phyloP scores from a whole-genome alignment of 2,113 vertebrate genomes.

The Phycodurus eques region DNA sequence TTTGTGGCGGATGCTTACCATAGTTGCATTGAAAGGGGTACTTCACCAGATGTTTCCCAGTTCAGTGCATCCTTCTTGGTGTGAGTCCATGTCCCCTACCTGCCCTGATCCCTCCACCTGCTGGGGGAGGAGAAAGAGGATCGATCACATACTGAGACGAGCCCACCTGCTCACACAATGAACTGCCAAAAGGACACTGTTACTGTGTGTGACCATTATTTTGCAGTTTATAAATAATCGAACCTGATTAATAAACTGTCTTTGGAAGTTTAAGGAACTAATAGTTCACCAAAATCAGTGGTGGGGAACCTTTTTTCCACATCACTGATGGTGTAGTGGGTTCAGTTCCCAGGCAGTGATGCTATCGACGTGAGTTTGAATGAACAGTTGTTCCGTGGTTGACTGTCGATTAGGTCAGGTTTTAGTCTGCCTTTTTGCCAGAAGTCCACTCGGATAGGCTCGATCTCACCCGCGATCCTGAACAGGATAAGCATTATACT shows the following conservation, averaged over 20 bases:
- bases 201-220: neutral
- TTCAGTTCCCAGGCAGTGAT: no score
- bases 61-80: conserved; percentile 59
- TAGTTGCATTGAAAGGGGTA: conserved; percentile 44
- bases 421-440: no score
- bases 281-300: no score
- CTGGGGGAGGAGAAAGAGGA: conserved; percentile 63
- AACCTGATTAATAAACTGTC: neutral
- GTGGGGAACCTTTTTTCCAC: no score
- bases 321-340: no score
- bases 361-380: no score
- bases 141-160: conserved; percentile 62
- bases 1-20: conserved; percentile 64
- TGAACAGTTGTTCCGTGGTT: no score
- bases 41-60: conserved; percentile 67
- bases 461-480: no score
- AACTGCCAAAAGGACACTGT: conserved; percentile 51
- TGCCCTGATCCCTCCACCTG: conserved; percentile 62
- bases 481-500: no score
- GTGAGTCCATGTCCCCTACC: conserved; percentile 61
- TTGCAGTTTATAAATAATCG: neutral
- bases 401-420: no score
- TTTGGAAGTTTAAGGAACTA: no score
- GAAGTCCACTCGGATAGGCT: no score
- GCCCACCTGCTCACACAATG: conserved; percentile 68